A percentile compares a stretch with the other conserved stretches of the same genome.
These are phyloP conservation scores for Antennarius maculatus DNA, from an alignment of 2,797 vertebrate genomes.

Conservation along the genomic window DNA sequence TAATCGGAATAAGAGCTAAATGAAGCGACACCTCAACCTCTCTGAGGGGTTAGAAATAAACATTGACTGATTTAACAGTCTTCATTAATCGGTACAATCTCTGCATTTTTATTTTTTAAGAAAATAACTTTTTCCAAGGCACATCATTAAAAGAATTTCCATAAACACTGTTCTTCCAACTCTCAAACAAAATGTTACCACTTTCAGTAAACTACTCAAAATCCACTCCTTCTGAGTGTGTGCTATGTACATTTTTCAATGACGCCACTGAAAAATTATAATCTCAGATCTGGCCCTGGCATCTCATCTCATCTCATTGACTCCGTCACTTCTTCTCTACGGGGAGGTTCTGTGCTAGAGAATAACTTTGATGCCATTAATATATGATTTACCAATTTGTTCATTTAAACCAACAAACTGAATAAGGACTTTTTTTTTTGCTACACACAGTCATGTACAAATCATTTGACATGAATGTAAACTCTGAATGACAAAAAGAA, in stretches of 20 bases:
- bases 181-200: constrained; percentile 44
- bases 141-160: constrained; percentile 72
- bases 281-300: constrained; percentile 67
- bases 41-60: constrained; percentile 8
- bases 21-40: constrained; percentile 13
- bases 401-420: constrained; percentile 79
- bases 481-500: constrained; percentile 73
- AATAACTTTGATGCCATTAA: constrained; percentile 69
- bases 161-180: constrained; percentile 43
- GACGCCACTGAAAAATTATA: constrained; percentile 63
- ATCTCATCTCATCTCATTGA: constrained; percentile 30
- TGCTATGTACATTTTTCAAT: constrained; percentile 56
- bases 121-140: constrained; percentile 71
- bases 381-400: constrained; percentile 73
- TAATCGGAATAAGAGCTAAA: constrained; percentile 13
- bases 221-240: constrained; percentile 25
- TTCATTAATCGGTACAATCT: constrained; percentile 60
- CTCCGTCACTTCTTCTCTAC: constrained; percentile 32
- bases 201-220: constrained; percentile 20
- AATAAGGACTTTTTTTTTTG: constrained; percentile 78
- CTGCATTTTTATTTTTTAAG: constrained; percentile 31
- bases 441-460: constrained; percentile 85
- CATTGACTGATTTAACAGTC: constrained; percentile 35
- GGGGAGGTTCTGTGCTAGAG: constrained; percentile 91
- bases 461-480: constrained; percentile 83